Conservation (phyloP, 2,797 vertebrate genomes). For the Dryobates pubescens region DNA sequence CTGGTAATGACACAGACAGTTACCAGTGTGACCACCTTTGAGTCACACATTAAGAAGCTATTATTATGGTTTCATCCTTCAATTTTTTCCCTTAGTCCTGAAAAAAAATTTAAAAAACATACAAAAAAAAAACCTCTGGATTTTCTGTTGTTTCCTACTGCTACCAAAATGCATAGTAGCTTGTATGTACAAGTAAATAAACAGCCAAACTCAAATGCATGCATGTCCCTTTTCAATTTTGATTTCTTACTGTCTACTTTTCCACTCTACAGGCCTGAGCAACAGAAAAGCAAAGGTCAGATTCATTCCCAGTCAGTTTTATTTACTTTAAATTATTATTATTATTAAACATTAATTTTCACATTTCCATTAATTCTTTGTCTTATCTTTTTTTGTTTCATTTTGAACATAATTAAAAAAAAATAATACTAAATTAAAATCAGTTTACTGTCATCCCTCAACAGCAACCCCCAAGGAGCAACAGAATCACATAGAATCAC, state of each 20-base stretch:
- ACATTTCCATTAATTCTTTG: neutral
- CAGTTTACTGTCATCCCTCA: neutral
- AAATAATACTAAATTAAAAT: too few species aligned
- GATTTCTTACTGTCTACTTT: neutral
- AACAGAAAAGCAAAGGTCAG: neutral
- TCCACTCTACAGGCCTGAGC: neutral
- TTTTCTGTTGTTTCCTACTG: neutral
- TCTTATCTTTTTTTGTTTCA: neutral
- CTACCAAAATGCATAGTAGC: neutral
- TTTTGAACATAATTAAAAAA: neutral
- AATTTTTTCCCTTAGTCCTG: neutral
- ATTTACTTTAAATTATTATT: neutral
- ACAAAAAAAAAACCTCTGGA: too few species aligned
- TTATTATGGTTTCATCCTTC: conserved; percentile 28
- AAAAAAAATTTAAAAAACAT: too few species aligned
- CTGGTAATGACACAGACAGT: neutral
- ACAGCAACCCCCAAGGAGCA: neutral
- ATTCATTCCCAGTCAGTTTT: neutral
- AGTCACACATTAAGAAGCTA: conserved; percentile 33
- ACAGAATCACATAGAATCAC: too few species aligned
- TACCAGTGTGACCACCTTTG: neutral
- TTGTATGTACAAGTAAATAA: neutral
- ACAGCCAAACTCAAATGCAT: neutral
- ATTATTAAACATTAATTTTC: neutral
- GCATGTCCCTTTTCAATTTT: neutral